Evolutionary conservation across 35 echinoderm and acorn worm species (phyloP).

Genomic region (Heliocidaris tuberculata): DNA sequence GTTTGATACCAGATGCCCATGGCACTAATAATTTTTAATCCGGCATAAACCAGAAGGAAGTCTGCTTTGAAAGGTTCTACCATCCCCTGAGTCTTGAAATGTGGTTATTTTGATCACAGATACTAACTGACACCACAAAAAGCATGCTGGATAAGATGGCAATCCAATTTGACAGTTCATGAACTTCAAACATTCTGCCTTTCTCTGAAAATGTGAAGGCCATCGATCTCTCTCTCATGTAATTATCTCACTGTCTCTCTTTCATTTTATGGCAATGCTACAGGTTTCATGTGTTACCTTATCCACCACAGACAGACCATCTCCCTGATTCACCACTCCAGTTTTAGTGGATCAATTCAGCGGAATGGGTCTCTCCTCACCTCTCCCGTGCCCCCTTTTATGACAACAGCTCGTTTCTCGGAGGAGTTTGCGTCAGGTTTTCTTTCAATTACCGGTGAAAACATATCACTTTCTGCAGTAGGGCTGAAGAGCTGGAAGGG

Average conservation of each 20-base stretch:
- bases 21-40: too few species aligned
- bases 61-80: too few species aligned
- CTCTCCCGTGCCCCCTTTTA: background rate
- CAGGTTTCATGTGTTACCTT: background rate
- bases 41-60: too few species aligned
- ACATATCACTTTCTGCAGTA: background rate
- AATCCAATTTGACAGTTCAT: too few species aligned
- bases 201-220: too few species aligned
- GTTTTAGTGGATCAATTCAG: background rate
- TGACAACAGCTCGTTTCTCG: background rate
- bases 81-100: too few species aligned
- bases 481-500: background rate
- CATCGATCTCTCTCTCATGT: background rate
- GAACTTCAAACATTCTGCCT: too few species aligned
- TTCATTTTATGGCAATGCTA: background rate
- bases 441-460: background rate
- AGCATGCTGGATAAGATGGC: too few species aligned
- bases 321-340: background rate
- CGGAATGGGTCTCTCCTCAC: background rate
- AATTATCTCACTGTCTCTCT: background rate
- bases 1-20: too few species aligned
- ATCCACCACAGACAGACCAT: background rate
- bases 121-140: too few species aligned
- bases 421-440: background rate
- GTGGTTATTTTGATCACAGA: too few species aligned